Conservation (phyloP, 2,888 invertebrate species). For the Ceriagrion tenellum region DNA sequence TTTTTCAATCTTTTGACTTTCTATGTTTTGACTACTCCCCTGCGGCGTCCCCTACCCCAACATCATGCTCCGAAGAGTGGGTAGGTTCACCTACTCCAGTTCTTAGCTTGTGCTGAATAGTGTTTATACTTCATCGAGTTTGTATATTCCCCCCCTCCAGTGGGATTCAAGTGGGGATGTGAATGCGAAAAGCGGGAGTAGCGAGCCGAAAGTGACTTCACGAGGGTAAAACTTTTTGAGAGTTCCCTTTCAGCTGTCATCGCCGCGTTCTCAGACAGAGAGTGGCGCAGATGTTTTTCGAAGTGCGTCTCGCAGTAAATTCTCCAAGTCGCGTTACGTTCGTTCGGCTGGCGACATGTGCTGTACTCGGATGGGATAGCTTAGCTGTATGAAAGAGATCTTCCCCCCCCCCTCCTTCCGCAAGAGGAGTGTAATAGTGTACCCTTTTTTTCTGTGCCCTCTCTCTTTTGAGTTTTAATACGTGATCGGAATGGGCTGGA, state of each 20-base stretch:
- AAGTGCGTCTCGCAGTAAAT: not conserved
- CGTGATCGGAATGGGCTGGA: not conserved
- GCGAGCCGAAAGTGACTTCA: not conserved
- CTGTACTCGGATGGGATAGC: not conserved
- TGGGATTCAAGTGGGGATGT: not conserved
- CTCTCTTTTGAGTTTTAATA: slow-evolving; percentile 3
- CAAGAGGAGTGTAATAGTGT: not conserved
- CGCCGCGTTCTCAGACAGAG: not conserved
- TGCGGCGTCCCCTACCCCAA: not conserved
- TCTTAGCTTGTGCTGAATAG: not conserved
- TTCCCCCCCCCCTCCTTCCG: not conserved
- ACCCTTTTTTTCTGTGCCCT: not conserved
- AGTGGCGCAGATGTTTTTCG: not conserved
- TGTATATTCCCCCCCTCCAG: not conserved
- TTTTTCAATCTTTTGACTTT: too few species aligned
- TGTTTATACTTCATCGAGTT: not conserved
- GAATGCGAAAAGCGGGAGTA: not conserved
- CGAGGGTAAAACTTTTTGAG: not conserved
- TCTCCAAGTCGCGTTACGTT: slow-evolving; percentile 11
- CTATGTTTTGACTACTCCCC: not conserved
- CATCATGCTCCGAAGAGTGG: too few species aligned
- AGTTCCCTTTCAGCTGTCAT: not conserved
- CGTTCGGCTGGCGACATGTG: not conserved
- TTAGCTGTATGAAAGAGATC: slow-evolving; percentile 22
- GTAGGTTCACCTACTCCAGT: too few species aligned